phyloP scores from a whole-genome alignment of 2,797 vertebrate species.

The Alfaro cultratus region DNA sequence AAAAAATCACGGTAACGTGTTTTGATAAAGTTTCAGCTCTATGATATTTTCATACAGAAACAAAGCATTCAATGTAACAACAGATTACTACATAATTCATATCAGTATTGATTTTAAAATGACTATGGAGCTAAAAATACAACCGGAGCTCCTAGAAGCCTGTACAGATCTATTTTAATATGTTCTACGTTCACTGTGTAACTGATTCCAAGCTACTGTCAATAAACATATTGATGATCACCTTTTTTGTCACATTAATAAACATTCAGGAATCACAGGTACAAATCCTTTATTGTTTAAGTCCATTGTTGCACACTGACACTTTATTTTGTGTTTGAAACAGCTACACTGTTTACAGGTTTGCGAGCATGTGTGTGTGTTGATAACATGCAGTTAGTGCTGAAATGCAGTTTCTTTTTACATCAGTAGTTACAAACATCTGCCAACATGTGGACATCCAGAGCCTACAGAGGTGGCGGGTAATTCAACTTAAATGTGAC shows the following conservation, averaged over 20 bases:
- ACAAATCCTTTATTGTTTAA: conserved; percentile 94
- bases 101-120: conserved; percentile 55
- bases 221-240: conserved; percentile 53
- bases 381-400: conserved; percentile 91
- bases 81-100: conserved; percentile 30
- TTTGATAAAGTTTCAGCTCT: conserved; percentile 46
- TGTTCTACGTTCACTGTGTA: conserved; percentile 65
- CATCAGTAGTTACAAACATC: conserved; percentile 84
- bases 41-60: conserved; percentile 74
- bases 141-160: conserved; percentile 57
- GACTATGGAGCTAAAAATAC: conserved; percentile 46
- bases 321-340: conserved; percentile 69
- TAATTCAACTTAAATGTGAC: not conserved
- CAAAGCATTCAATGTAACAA: conserved; percentile 49
- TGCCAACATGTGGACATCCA: conserved; percentile 1
- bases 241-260: not conserved
- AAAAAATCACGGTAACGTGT: conserved; percentile 20
- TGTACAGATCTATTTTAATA: conserved; percentile 74
- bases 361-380: conserved; percentile 34
- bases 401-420: conserved; percentile 89
- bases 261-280: conserved; percentile 65
- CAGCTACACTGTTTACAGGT: conserved; percentile 85
- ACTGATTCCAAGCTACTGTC: conserved; percentile 53
- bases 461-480: not conserved
- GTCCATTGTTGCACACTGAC: conserved; percentile 81